phyloP scores from a whole-genome alignment of 2,888 invertebrate genomes.

The Endotricha flammealis region DNA sequence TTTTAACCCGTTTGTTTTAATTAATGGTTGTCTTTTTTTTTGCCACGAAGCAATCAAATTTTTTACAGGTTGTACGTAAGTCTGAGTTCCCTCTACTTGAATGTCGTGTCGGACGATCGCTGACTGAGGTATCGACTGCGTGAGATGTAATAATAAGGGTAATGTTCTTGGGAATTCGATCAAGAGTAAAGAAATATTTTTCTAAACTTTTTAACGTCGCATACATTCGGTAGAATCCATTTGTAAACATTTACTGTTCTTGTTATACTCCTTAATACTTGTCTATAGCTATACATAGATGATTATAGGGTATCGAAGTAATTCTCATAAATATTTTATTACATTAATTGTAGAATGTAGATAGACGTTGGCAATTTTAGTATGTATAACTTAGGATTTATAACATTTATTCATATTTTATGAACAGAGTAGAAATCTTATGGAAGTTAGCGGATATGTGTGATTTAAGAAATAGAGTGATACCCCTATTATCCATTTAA shows the following conservation, averaged over 20 bases:
- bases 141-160: slow-evolving; percentile 61
- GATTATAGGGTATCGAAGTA: slow-evolving; percentile 28
- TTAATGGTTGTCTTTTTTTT: too few relatives aligned
- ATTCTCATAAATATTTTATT: slow-evolving; percentile 40
- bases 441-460: slow-evolving; percentile 32
- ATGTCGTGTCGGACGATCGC: slow-evolving; percentile 30
- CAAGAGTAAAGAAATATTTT: slow-evolving; percentile 68
- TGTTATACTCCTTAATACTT: slow-evolving; percentile 42
- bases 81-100: too few relatives aligned
- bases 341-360: slow-evolving; percentile 46
- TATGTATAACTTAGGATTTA: slow-evolving; percentile 35
- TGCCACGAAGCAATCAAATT: too few relatives aligned
- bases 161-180: slow-evolving; percentile 61
- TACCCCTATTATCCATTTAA: slow-evolving; percentile 17
- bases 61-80: too few relatives aligned
- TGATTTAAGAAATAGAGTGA: slow-evolving; percentile 24
- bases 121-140: slow-evolving; percentile 72
- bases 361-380: slow-evolving; percentile 63
- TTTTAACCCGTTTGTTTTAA: too few relatives aligned
- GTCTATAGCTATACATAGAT: slow-evolving; percentile 30
- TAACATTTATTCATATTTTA: slow-evolving; percentile 41
- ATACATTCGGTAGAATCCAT: slow-evolving; percentile 54
- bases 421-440: slow-evolving; percentile 57
- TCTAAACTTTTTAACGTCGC: slow-evolving; percentile 75
- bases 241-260: slow-evolving; percentile 62